phyloP scores from a whole-genome alignment of 2,888 invertebrate species.

The Eupithecia vulgata region DNA sequence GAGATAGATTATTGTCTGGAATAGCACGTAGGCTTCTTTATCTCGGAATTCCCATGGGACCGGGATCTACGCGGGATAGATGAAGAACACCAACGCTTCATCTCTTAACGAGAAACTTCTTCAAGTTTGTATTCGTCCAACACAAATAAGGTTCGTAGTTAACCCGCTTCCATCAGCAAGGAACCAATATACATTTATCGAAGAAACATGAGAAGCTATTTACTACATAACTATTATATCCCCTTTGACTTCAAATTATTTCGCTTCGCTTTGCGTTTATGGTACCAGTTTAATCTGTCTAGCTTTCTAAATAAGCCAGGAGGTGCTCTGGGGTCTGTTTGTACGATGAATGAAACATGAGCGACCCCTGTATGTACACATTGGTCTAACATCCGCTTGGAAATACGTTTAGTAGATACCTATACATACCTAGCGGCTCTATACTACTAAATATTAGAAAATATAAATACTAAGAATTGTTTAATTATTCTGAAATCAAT shows the following conservation, averaged over 20 bases:
- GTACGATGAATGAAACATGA: conserved; percentile 55
- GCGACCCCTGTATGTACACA: conserved; percentile 20
- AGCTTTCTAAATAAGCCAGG: conserved; percentile 25
- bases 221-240: not conserved
- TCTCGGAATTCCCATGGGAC: no score
- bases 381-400: conserved; percentile 16
- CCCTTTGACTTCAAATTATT: not conserved
- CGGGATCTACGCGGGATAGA: no score
- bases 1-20: no score
- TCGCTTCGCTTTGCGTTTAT: conserved; percentile 15
- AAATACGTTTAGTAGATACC: not conserved
- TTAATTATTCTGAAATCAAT: not conserved
- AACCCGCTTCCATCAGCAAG: no score
- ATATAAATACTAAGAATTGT: not conserved
- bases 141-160: no score
- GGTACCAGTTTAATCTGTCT: conserved; percentile 18
- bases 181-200: no score
- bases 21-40: no score
- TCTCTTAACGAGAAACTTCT: no score
- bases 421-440: not conserved
- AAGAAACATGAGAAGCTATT: not conserved
- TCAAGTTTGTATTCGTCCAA: no score
- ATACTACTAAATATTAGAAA: not conserved
- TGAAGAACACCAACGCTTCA: no score
- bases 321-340: conserved; percentile 47